phyloP scores from a whole-genome alignment of 2,113 vertebrate species.

The Tylochromis polylepis region DNA sequence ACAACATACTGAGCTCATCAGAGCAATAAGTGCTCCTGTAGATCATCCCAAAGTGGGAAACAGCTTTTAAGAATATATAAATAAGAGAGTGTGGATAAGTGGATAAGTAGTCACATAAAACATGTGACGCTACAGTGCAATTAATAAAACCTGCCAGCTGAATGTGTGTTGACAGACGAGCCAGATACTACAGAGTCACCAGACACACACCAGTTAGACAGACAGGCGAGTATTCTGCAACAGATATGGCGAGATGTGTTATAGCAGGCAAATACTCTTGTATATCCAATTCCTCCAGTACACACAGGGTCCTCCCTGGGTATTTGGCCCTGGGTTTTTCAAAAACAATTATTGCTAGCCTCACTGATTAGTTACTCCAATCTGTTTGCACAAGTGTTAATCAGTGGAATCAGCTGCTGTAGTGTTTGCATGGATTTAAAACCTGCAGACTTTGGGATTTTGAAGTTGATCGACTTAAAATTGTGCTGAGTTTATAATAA shows the following conservation, averaged over 20 bases:
- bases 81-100: not conserved
- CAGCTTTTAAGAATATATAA: slow-evolving; percentile 29
- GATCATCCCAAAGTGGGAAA: slow-evolving; percentile 23
- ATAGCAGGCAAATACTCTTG: not conserved
- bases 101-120: not conserved
- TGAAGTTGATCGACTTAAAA: not conserved
- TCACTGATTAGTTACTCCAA: slow-evolving; percentile 1
- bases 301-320: not conserved
- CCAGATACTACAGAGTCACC: slow-evolving; percentile 38
- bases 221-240: slow-evolving; percentile 21
- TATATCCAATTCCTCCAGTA: not conserved
- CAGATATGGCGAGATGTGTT: slow-evolving; percentile 8
- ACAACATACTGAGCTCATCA: not conserved
- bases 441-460: not conserved
- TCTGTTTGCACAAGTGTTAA: slow-evolving; percentile 8
- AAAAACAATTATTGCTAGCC: slow-evolving; percentile 14
- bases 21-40: not conserved
- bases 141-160: slow-evolving; percentile 23
- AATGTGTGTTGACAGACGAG: slow-evolving; percentile 47
- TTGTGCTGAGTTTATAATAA: not conserved
- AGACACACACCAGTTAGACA: not conserved
- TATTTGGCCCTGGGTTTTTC: not conserved
- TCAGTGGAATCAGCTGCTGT: not conserved
- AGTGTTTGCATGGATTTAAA: not conserved
- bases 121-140: slow-evolving; percentile 21